Evolutionary conservation across 1,140 invertebrate species (phyloP).

Genomic region (Hyles euphorbiae): DNA sequence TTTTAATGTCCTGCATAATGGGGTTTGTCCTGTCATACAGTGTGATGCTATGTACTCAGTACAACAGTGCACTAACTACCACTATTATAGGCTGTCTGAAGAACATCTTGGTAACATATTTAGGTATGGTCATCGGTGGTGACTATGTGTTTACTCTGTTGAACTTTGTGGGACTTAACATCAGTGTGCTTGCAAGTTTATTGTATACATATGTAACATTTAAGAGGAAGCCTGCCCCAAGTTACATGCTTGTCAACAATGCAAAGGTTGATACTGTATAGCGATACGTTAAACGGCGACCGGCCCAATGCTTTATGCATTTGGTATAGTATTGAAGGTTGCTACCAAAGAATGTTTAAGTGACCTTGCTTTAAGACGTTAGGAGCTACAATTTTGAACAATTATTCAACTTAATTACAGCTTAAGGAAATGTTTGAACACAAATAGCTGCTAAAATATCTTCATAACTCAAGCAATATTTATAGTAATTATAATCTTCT

Average conservation of each 20-base stretch:
- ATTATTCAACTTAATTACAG: too few species aligned
- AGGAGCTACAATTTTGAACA: too few species aligned
- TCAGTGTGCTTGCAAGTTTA: conserved; percentile 61
- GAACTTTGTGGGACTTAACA: conserved; percentile 92
- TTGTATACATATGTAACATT: conserved; percentile 66
- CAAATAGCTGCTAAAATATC: neutral
- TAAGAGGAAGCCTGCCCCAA: conserved; percentile 47
- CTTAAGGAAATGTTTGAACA: neutral
- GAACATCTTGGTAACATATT: conserved; percentile 92
- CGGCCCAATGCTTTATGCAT: conserved; percentile 31
- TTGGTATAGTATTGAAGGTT: conserved; percentile 37
- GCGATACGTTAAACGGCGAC: conserved; percentile 21
- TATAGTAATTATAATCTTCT: too few species aligned
- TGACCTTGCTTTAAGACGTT: neutral
- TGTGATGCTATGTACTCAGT: conserved; percentile 95
- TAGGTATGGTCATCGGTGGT: conserved; percentile 98
- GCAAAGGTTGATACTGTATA: conserved; percentile 61
- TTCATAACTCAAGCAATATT: neutral
- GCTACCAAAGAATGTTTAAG: conserved; percentile 49
- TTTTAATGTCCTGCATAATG: conserved; percentile 95
- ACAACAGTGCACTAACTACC: conserved; percentile 98
- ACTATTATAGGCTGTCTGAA: conserved; percentile 99
- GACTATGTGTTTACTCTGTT: conserved; percentile 96
- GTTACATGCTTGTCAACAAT: conserved; percentile 45
- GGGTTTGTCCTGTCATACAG: conserved; percentile 97